A percentile compares a stretch with the other conserved stretches of the same genome.
Conservation (phyloP, 2,113 vertebrate genomes). For the Gavia stellata region DNA sequence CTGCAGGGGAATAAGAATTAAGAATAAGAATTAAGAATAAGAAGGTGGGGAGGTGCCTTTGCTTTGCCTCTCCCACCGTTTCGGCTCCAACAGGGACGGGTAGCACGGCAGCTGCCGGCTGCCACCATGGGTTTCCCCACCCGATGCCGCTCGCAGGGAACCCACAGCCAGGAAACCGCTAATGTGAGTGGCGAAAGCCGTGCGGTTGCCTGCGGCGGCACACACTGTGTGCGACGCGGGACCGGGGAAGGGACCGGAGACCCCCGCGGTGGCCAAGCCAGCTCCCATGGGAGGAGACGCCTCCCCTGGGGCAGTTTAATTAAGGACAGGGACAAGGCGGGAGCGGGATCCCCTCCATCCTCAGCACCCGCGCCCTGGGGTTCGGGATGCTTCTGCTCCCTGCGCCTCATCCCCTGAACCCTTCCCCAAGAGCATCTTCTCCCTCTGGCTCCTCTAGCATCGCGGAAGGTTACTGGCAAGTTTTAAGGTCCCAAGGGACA, state of each 20-base stretch:
- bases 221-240: accelerated
- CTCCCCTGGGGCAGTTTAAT: neutral
- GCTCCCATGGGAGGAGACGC: neutral
- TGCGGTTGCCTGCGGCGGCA: neutral
- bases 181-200: neutral
- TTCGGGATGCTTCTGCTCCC: neutral
- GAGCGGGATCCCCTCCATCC: neutral
- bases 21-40: neutral
- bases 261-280: neutral
- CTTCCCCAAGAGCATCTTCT: neutral
- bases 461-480: neutral
- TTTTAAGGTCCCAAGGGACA: neutral
- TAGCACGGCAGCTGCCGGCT: neutral
- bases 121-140: neutral
- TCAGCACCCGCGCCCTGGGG: neutral
- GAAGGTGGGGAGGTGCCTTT: neutral
- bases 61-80: neutral
- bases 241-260: neutral
- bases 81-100: neutral
- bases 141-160: neutral
- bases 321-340: neutral
- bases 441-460: neutral
- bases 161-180: neutral
- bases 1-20: neutral
- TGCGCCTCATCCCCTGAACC: accelerated